Percentiles rank a stretch among this genome's conserved stretches.
phyloP scores from a whole-genome alignment of 2,888 invertebrate species.

The Nephrotoma appendiculata region DNA sequence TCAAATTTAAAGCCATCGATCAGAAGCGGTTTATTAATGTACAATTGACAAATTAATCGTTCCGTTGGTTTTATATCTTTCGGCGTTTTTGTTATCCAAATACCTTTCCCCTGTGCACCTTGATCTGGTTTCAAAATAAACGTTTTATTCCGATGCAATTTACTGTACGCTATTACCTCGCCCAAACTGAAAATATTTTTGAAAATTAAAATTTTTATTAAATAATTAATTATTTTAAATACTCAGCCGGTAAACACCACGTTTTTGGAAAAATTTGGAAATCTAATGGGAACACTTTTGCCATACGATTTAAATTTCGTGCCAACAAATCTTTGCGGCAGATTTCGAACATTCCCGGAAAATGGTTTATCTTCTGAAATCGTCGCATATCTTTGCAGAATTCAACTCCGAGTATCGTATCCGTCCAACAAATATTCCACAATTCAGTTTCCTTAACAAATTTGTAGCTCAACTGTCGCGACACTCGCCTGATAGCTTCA shows the following conservation, averaged over 20 bases:
- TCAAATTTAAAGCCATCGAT: conserved; percentile 91
- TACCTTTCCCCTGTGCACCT: conserved; percentile 82
- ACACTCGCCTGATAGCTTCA: conserved; percentile 24
- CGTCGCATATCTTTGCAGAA: conserved; percentile 83
- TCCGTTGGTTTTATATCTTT: conserved; percentile 68
- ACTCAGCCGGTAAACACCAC: conserved; percentile 89
- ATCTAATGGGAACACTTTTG: conserved; percentile 73
- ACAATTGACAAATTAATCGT: conserved; percentile 75
- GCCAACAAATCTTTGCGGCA: conserved; percentile 82
- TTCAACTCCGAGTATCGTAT: conserved; percentile 72
- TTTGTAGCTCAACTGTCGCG: conserved; percentile 26
- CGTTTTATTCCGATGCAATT: conserved; percentile 53
- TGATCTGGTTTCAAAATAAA: conserved; percentile 86
- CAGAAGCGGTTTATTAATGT: conserved; percentile 58
- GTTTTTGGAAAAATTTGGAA: conserved; percentile 88
- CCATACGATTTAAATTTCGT: conserved; percentile 79
- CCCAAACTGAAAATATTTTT: conserved; percentile 39
- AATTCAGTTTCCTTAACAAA: conserved; percentile 54
- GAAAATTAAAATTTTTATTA: neutral
- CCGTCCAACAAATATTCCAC: conserved; percentile 89
- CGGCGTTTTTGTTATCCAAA: conserved; percentile 68
- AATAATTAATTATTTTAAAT: conserved; percentile 27
- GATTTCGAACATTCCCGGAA: conserved; percentile 80
- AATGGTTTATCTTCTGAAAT: conserved; percentile 86
- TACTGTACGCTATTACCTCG: conserved; percentile 56